phyloP scores from a whole-genome alignment of 2,113 vertebrate genomes.

The Sakesphorus luctuosus region DNA sequence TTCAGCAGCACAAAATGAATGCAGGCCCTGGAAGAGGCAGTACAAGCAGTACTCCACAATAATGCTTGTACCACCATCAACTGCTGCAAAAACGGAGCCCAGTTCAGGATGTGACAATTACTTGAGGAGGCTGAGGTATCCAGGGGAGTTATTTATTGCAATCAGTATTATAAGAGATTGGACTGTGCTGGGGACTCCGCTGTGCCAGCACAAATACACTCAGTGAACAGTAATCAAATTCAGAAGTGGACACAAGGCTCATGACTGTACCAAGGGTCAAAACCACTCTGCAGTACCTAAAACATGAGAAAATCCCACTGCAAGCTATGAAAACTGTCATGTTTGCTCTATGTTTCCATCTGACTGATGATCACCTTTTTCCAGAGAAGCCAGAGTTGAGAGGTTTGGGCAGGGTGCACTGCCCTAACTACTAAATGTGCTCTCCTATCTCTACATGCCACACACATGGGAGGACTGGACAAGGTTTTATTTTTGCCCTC shows the following conservation, averaged over 20 bases:
- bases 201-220: background rate
- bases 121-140: background rate
- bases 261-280: background rate
- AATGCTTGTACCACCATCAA: background rate
- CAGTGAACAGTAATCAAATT: background rate
- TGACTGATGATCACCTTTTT: background rate
- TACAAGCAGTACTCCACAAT: background rate
- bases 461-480: fast-evolving
- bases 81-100: background rate
- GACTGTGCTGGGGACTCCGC: background rate
- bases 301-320: background rate
- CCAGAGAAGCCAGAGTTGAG: background rate
- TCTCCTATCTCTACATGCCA: background rate
- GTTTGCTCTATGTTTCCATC: background rate
- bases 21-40: background rate
- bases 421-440: background rate
- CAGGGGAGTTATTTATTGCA: background rate
- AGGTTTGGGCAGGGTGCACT: background rate
- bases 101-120: background rate
- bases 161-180: background rate
- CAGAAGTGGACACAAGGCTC: background rate
- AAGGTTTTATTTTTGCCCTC: background rate
- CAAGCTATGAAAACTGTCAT: background rate
- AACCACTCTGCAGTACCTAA: background rate
- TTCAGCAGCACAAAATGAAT: background rate